phyloP scores from a whole-genome alignment of 2,888 invertebrate species.

The Tenthredo notha region DNA sequence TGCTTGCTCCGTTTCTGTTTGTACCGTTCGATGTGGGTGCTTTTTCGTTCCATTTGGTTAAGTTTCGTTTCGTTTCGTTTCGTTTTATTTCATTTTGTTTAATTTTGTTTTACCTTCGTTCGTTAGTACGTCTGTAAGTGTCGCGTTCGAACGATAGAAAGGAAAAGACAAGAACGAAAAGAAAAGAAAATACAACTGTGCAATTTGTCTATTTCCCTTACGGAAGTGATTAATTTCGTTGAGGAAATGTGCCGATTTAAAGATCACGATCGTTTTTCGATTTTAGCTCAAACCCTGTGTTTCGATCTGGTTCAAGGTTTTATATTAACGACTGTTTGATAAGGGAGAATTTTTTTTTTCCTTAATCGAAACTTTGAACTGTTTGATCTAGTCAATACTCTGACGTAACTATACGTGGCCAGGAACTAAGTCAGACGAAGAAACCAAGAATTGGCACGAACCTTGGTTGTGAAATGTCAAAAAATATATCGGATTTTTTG shows the following conservation, averaged over 20 bases:
- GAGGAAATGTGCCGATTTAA: neutral
- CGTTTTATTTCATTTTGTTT: neutral
- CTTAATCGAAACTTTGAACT: neutral
- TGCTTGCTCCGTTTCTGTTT: constrained; percentile 43
- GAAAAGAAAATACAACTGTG: neutral
- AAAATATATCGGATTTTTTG: neutral
- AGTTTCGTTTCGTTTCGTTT: neutral
- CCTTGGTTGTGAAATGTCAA: neutral
- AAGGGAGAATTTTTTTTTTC: neutral
- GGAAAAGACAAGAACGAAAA: neutral
- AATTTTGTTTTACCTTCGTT: neutral
- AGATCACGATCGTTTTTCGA: neutral
- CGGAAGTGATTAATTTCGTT: neutral
- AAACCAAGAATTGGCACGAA: neutral
- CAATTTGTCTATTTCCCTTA: neutral
- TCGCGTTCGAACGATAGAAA: neutral
- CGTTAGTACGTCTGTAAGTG: neutral
- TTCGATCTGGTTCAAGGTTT: neutral
- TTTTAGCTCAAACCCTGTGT: neutral
- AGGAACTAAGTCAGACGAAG: neutral
- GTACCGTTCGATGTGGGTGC: constrained; percentile 22
- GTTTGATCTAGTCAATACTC: neutral
- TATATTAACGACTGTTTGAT: neutral
- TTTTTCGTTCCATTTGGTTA: constrained; percentile 1
- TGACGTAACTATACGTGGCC: neutral